Evolutionary conservation across 2,797 vertebrate species (phyloP), one percentile per base, ranked within the genome.

Genomic region (Euthynnus affinis): DNA sequence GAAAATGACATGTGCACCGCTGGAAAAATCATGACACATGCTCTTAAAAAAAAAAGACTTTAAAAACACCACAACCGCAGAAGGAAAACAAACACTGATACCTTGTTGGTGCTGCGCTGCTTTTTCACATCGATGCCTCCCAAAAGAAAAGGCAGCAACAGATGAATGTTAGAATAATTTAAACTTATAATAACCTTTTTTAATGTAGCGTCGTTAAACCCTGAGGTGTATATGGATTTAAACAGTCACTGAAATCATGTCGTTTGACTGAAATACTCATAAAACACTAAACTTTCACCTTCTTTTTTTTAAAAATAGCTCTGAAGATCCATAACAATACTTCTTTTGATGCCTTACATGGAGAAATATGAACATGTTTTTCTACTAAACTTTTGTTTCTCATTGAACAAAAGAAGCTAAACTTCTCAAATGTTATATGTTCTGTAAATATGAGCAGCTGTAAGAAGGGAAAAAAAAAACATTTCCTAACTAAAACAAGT

Each of bases 361-460:
- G 37, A 61, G 22, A 34, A 49, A 64, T n/a, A n/a, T 32, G 18
- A 63, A 32, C 25, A 64, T 64, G 37, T 29, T 63, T n/a, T 15
- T 17, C 17, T 14, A 9, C 9, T 34, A 9, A 1, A 1, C 14
- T 15, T 59, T 44, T 29, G 23, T 25, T 13, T 44, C 14, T 40
- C n/a, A 37, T 2, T 17, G 9, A 37, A 32, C 3, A 49, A 20
- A 29, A 27, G 40, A 18, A 63, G n/a, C 46, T n/a, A 52, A 5
- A 17, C 0, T 6, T 17, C n/a, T 23, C 14, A 66, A 27, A 65
- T 52, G 63, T 51, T 52, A 18, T 18, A 25, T 51, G 3, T 65
- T 23, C 7, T 8, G 2, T 44, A 9, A 17, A 17, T 25, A 61
- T 17, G 10, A 66, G 25, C 12, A 32, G 18, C 48, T 42, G 22